phyloP scores from a whole-genome alignment of 2,888 invertebrate species.

The Lasioglossum calceatum region DNA sequence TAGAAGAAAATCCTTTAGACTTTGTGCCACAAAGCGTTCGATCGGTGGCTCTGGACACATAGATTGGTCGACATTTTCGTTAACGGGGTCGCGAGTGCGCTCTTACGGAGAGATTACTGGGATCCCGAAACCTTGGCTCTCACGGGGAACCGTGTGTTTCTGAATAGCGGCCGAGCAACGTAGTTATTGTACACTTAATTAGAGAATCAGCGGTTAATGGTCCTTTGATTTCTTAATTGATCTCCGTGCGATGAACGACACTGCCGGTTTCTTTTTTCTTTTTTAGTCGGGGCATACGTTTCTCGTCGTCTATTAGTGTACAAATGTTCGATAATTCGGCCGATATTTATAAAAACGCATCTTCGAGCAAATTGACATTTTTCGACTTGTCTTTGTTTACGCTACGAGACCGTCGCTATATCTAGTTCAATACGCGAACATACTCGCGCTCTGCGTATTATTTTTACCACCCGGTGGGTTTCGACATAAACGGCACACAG shows the following conservation, averaged over 20 bases:
- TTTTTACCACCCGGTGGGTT: not conserved
- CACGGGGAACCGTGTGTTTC: constrained; percentile 21
- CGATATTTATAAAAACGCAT: constrained; percentile 17
- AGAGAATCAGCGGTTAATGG: constrained; percentile 51
- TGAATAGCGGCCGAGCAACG: constrained; percentile 34
- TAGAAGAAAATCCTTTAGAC: constrained; percentile 45
- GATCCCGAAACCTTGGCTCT: constrained; percentile 37
- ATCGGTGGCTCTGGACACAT: constrained; percentile 76
- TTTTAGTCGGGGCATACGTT: not conserved
- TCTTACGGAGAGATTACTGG: constrained; percentile 54
- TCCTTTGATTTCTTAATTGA: constrained; percentile 56
- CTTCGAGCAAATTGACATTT: constrained; percentile 1
- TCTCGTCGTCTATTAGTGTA: not conserved
- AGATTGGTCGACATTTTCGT: constrained; percentile 81
- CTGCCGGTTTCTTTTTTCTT: not conserved
- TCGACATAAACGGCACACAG: not conserved
- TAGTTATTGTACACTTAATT: constrained; percentile 59
- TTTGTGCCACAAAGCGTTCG: constrained; percentile 49
- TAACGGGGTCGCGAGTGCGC: constrained; percentile 64
- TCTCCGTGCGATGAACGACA: constrained; percentile 30
- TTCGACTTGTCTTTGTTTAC: constrained; percentile 1
- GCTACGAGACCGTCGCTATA: not conserved
- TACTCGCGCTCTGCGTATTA: not conserved
- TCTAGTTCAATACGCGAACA: not conserved
- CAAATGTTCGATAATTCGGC: not conserved